Evolutionary conservation across 2,113 vertebrate species (phyloP), one percentile per base, ranked within the genome.

Genomic region (Spilogale gracilis): DNA sequence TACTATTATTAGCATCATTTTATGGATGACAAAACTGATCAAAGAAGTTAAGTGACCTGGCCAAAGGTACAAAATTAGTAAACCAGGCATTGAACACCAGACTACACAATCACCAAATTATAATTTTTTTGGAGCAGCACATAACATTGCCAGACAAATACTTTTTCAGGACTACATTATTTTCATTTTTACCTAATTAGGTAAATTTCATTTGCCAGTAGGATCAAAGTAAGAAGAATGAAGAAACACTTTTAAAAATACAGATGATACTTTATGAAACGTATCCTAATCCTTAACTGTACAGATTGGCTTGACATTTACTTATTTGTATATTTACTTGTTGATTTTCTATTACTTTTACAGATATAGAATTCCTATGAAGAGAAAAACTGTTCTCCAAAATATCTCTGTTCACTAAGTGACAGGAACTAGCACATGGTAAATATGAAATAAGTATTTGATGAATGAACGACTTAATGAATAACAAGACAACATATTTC

Each of bases 1-100:
- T 18, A 87, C n/a, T 80, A 82, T 48, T 94, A 80, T 69, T 63
- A 93, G 16, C 73, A 76, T 88, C 21, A 89, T 56, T 92, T 96
- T 91, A 32, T 38, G 69, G 56, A n/a, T 80, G 21, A 95, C 32
- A 90, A 65, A 97, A 58, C 25, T 89, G 21, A 96, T 73, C 30
- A 48, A 11, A 84, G 38, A 81, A 89, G 18, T 69, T 67, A 94
- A 90, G 27, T 45, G 83, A 79, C 27, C 91, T 93, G 6, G 2
- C 8, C n/a, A 76, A 74, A 90, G 21, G 87, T 73, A 93, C 13
- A 82, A 6, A 83, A 86, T 4, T 4, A 88, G 30, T 16, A 97
- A 91, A 93, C 23, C 56, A 80, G 50, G 43, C 92, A 88, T 21
- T 80, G 9, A 95, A 74, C 32, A 94, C 30, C 12, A 87, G 20